These are phyloP conservation scores for Sminthurinus signatus DNA, from an alignment of 1,140 invertebrate genomes.

Conservation along the genomic window DNA sequence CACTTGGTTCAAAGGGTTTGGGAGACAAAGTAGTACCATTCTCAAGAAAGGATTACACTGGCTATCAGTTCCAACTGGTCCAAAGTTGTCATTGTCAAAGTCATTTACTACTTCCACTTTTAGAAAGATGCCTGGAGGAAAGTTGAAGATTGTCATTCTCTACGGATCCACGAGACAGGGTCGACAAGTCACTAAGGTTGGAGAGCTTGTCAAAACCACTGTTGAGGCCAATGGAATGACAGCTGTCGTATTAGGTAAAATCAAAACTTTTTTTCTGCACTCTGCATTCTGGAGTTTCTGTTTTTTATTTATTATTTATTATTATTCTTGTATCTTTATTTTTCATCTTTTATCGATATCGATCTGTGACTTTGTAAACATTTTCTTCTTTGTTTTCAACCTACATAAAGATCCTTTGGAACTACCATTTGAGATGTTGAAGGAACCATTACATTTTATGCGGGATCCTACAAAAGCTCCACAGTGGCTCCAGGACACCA, in stretches of 20 bases:
- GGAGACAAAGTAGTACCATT: too few relatives aligned
- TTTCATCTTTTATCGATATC: too few relatives aligned
- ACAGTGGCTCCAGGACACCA: slow-evolving; percentile 44
- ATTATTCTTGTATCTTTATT: too few relatives aligned
- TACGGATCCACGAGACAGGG: slow-evolving; percentile 29
- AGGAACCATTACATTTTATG: slow-evolving; percentile 46
- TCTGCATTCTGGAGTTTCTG: too few relatives aligned
- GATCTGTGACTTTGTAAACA: too few relatives aligned
- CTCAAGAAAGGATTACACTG: too few relatives aligned
- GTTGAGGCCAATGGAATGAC: slow-evolving; percentile 26
- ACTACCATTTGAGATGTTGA: slow-evolving; percentile 45
- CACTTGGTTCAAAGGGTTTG: too few relatives aligned
- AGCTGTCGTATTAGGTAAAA: slow-evolving; percentile 29
- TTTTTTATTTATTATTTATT: too few relatives aligned
- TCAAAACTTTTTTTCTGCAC: not conserved
- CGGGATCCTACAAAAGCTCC: slow-evolving; percentile 44
- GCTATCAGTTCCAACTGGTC: too few relatives aligned
- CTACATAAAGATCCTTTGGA: slow-evolving; percentile 45
- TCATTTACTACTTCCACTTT: too few relatives aligned
- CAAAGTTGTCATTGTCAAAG: too few relatives aligned
- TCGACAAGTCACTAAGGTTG: slow-evolving; percentile 28
- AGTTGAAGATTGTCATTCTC: slow-evolving; percentile 30
- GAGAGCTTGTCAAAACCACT: slow-evolving; percentile 13
- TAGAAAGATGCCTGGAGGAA: not conserved
- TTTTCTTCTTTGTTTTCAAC: not conserved